Conservation (phyloP, 2,888 invertebrate species). For the Chloromyia formosa region DNA sequence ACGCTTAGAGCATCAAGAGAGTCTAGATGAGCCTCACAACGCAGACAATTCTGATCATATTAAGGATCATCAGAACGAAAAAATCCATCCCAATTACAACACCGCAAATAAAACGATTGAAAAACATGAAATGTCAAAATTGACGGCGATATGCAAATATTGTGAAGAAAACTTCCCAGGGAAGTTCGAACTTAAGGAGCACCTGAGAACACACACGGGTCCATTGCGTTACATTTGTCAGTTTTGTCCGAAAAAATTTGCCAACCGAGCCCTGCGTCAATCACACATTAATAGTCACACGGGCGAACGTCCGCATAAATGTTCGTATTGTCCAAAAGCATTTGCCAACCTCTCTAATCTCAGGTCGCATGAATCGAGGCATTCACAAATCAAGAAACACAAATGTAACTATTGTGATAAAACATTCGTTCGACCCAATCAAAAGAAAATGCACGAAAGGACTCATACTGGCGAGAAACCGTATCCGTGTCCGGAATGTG, state of each 20-base stretch:
- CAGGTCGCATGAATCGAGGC: conserved; percentile 15
- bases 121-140: too few relatives aligned
- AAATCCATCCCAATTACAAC: too few relatives aligned
- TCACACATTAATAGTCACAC: conserved; percentile 16
- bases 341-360: conserved; percentile 43
- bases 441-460: conserved; percentile 56
- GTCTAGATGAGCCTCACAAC: too few relatives aligned
- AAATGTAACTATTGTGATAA: conserved; percentile 54
- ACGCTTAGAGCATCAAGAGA: too few relatives aligned
- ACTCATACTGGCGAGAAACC: conserved; percentile 56
- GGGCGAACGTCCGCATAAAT: conserved; percentile 24
- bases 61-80: too few relatives aligned
- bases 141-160: conserved; percentile 19
- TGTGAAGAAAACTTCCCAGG: conserved; percentile 13
- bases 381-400: conserved; percentile 30
- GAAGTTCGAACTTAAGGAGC: background rate
- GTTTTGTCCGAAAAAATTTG: conserved; percentile 22
- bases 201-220: conserved; percentile 20
- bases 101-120: too few relatives aligned
- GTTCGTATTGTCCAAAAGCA: conserved; percentile 34
- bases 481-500: conserved; percentile 58
- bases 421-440: conserved; percentile 54
- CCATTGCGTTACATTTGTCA: conserved; percentile 4
- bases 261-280: background rate
- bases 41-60: too few relatives aligned